Evolutionary conservation across 2,113 vertebrate species (phyloP), one percentile per base, ranked within the genome.

Genomic region (Andinoacara biseriatus): DNA sequence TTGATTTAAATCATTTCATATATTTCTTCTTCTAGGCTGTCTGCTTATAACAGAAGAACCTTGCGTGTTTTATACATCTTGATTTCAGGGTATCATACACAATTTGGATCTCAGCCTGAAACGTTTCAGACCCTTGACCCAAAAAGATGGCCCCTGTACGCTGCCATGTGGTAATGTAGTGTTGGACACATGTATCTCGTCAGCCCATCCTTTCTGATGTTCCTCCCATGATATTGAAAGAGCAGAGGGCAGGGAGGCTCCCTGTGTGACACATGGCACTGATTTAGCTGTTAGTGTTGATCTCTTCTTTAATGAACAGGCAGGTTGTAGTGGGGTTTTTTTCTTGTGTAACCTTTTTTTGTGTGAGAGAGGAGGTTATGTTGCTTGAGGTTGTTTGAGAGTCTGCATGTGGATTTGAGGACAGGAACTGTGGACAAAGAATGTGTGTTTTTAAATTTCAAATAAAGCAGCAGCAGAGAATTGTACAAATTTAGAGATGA

Each of bases 161-260:
- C 78, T 62, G 81, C 83, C 87, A 89, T 89, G 87, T 76, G 79
- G 74, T 85, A 83, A 81, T 90, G 69, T 65, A 78, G 84, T 62
- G 83, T 84, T 35, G 29, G 82, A 91, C 92, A 94, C 87, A 59
- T 94, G 90, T 85, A 56, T 92, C 85, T 92, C 74, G 78, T 94
- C 93, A 93, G 90, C 81, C 76, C 85, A 29, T 90, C 87, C 87
- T 83, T 78, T 92, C 62, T 89, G 92, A 91, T 89, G 82, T 91
- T 89, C 90, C 82, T 90, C 89, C 83, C 80, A 46, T 80, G 86
- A 87, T 91, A 90, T 90, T 93, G 87, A 86, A 92, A 89, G 88
- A 82, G 90, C 87, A 87, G 80, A 91, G 90, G 91, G 80, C 87
- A 85, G 86, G 38, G 80, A 84, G 78, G 84, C 65, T 83, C 78